Evolutionary conservation across 2,888 invertebrate genomes (phyloP).

Genomic region (Malacosoma neustria): DNA sequence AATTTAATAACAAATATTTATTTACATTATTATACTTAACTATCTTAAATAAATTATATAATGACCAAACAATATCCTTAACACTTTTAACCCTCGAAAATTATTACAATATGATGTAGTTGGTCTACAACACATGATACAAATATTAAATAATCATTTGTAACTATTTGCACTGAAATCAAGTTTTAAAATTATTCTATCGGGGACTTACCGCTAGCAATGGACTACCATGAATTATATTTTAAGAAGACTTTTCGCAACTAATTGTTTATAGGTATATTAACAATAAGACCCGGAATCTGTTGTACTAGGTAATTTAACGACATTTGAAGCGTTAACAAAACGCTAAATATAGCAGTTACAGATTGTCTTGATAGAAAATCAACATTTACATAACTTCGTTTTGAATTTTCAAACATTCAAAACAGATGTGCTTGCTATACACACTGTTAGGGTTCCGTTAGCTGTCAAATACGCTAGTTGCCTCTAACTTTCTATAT

Average conservation of each 20-base stretch:
- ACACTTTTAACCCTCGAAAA: too few species aligned
- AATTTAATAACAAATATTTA: too few species aligned
- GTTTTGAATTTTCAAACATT: conserved; percentile 38
- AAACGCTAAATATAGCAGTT: conserved; percentile 63
- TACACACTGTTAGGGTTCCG: conserved; percentile 25
- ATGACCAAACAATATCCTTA: too few species aligned
- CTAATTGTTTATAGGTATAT: not conserved
- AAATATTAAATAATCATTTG: not conserved
- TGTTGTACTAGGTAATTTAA: conserved; percentile 43
- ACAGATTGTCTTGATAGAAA: conserved; percentile 49
- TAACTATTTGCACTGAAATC: not conserved
- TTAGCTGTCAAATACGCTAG: too few species aligned
- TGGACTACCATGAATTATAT: not conserved
- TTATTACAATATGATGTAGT: too few species aligned
- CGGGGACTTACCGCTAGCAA: not conserved
- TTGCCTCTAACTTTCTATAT: too few species aligned
- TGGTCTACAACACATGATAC: too few species aligned
- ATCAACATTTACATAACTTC: conserved; percentile 46
- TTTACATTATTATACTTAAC: too few species aligned
- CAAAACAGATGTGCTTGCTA: conserved; percentile 28
- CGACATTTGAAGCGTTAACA: conserved; percentile 54
- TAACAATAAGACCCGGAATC: conserved; percentile 15
- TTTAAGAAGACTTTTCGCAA: not conserved
- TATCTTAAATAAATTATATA: too few species aligned
- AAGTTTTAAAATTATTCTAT: not conserved